Percentiles rank a stretch among this genome's conserved stretches.
Evolutionary conservation across 1,140 invertebrate genomes (phyloP).

Genomic region (Papilio polyxenes): DNA sequence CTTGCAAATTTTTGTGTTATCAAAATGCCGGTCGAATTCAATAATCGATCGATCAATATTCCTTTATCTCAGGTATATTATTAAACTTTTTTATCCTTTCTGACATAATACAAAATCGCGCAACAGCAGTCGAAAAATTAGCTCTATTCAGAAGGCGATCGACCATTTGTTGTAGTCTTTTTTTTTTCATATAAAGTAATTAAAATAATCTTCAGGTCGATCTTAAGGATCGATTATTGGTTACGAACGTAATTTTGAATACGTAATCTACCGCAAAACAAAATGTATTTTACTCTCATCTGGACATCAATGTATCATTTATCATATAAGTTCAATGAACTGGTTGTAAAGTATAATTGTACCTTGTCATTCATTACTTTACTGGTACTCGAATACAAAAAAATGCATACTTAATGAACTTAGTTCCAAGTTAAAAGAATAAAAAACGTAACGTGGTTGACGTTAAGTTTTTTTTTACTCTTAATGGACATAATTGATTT

Average conservation of each 20-base stretch:
- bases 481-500: neutral
- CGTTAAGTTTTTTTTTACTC: neutral
- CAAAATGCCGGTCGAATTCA: neutral
- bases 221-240: too few species aligned
- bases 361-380: neutral
- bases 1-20: neutral
- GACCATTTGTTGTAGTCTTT: too few species aligned
- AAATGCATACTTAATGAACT: neutral
- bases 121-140: too few species aligned
- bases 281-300: neutral
- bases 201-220: too few species aligned
- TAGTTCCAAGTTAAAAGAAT: neutral
- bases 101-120: too few species aligned
- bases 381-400: neutral
- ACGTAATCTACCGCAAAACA: neutral
- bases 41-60: too few species aligned
- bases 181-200: too few species aligned
- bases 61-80: too few species aligned
- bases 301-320: neutral
- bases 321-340: neutral
- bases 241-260: neutral
- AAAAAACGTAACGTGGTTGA: neutral
- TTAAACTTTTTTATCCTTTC: too few species aligned
- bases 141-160: too few species aligned
- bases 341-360: neutral